These are phyloP conservation scores for Gymnogyps californianus DNA, from an alignment of 2,113 vertebrate species.

Conservation along the genomic window DNA sequence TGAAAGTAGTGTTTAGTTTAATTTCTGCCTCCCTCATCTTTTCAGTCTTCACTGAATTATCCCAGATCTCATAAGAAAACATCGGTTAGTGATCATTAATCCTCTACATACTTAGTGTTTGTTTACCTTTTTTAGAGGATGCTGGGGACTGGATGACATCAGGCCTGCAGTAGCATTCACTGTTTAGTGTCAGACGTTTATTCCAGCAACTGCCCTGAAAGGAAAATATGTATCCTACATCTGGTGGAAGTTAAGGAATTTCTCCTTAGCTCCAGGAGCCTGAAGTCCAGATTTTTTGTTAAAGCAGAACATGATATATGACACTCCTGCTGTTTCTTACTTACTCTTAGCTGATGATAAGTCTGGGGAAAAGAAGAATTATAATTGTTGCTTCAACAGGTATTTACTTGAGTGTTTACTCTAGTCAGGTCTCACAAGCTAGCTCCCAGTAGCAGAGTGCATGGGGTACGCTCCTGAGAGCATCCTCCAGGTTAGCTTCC, in stretches of 20 bases:
- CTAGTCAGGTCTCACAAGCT: neutral
- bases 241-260: constrained; percentile 45
- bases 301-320: neutral
- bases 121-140: neutral
- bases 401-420: neutral
- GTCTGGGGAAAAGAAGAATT: neutral
- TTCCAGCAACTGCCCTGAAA: constrained; percentile 1
- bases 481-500: neutral
- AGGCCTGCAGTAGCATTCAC: neutral
- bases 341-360: neutral
- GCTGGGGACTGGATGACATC: neutral
- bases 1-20: neutral
- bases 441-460: neutral
- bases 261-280: neutral
- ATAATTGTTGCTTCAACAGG: neutral
- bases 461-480: neutral
- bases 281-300: neutral
- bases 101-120: neutral
- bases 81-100: neutral
- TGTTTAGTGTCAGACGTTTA: neutral
- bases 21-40: neutral
- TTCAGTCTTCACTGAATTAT: neutral
- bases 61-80: neutral
- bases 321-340: neutral
- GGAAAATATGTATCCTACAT: neutral